Evolutionary conservation across 1,140 invertebrate genomes (phyloP).

Genomic region (Aricia agestis): DNA sequence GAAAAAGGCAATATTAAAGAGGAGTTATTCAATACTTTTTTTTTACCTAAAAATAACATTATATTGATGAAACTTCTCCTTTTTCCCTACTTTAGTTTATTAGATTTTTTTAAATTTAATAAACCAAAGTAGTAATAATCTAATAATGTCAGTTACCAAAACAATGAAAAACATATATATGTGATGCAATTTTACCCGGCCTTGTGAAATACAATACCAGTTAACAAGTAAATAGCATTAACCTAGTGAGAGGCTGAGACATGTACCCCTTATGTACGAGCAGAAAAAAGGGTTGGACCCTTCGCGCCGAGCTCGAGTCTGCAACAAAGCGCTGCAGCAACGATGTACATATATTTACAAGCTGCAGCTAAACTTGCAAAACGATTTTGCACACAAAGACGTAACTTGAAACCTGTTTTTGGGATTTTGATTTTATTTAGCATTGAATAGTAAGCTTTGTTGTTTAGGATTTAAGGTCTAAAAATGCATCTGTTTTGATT

Average conservation of each 20-base stretch:
- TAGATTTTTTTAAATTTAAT: too few relatives aligned
- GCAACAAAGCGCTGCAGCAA: slow-evolving; percentile 44
- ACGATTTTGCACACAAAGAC: slow-evolving; percentile 35
- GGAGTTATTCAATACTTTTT: too few relatives aligned
- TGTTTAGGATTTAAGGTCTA: slow-evolving; percentile 13
- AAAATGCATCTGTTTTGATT: background rate
- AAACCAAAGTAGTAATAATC: too few relatives aligned
- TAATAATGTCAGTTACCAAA: background rate
- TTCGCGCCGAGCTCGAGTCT: slow-evolving; percentile 49
- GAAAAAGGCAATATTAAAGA: too few relatives aligned
- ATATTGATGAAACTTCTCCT: too few relatives aligned
- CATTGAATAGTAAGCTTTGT: slow-evolving; percentile 25
- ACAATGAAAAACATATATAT: background rate
- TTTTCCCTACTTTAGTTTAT: too few relatives aligned
- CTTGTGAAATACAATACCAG: background rate
- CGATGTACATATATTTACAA: slow-evolving; percentile 37
- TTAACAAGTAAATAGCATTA: background rate
- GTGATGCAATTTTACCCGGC: background rate
- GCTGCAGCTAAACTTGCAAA: slow-evolving; percentile 32
- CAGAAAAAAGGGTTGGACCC: slow-evolving; percentile 48
- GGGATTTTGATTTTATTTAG: slow-evolving; percentile 8
- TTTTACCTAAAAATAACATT: too few relatives aligned
- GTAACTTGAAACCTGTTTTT: slow-evolving; percentile 28
- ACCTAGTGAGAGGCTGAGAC: slow-evolving; percentile 11
- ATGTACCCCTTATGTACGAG: slow-evolving; percentile 18